These are phyloP conservation scores for Beris morrisii DNA, from an alignment of 2,888 invertebrate species.

Conservation along the genomic window DNA sequence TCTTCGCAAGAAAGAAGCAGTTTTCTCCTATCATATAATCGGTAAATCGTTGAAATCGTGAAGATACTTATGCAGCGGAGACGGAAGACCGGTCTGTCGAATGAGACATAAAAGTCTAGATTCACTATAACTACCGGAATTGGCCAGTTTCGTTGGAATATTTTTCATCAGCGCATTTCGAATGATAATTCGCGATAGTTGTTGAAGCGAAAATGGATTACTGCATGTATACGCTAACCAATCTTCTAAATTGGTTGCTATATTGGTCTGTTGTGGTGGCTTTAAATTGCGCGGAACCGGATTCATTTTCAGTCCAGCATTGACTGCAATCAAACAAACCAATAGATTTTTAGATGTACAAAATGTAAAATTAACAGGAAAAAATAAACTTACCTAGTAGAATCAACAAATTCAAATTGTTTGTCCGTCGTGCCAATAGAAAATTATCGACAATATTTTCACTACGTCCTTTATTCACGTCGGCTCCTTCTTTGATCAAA, in stretches of 20 bases:
- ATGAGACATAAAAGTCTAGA: constrained; percentile 49
- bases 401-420: constrained; percentile 46
- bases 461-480: constrained; percentile 47
- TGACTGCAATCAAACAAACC: constrained; percentile 42
- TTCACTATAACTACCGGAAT: constrained; percentile 45
- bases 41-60: constrained; percentile 51
- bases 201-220: constrained; percentile 49
- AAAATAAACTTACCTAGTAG: constrained; percentile 46
- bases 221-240: constrained; percentile 42
- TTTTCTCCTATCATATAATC: constrained; percentile 28
- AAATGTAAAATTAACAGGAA: background rate
- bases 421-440: constrained; percentile 42
- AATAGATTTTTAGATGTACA: background rate
- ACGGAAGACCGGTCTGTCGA: constrained; percentile 48
- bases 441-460: constrained; percentile 49
- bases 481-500: constrained; percentile 52
- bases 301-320: constrained; percentile 47
- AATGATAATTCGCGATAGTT: constrained; percentile 48
- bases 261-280: constrained; percentile 34
- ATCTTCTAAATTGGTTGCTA: constrained; percentile 39
- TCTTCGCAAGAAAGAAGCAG: constrained; percentile 12
- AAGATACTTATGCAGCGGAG: constrained; percentile 48
- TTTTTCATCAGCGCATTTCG: constrained; percentile 45
- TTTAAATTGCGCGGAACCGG: constrained; percentile 37
- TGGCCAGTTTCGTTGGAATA: constrained; percentile 44